These are phyloP conservation scores for Phasianus colchicus DNA, from an alignment of 2,113 vertebrate species.

Conservation along the genomic window DNA sequence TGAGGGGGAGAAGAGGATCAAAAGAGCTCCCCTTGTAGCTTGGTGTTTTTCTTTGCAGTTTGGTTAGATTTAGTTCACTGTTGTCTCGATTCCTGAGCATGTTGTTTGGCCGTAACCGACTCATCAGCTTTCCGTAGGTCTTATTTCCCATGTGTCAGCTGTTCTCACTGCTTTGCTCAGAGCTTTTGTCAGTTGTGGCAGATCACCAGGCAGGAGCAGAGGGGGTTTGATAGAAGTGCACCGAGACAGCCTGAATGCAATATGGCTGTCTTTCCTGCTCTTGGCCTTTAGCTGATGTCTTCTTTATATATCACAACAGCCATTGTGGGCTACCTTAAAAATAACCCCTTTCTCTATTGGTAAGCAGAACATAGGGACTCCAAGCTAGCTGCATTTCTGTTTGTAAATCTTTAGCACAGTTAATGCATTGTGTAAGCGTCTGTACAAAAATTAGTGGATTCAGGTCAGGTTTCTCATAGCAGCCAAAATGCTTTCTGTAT, in stretches of 20 bases:
- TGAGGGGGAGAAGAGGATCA: rapidly evolving
- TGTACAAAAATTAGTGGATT: not conserved
- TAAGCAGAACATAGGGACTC: not conserved
- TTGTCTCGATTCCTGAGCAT: rapidly evolving
- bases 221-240: rapidly evolving
- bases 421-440: not conserved
- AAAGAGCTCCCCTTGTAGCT: too few relatives aligned
- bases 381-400: not conserved
- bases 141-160: rapidly evolving
- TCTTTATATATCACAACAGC: not conserved
- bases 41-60: rapidly evolving
- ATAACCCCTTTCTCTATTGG: not conserved
- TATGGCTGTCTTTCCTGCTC: not conserved
- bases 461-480: not conserved
- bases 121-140: not conserved
- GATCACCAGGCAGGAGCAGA: not conserved
- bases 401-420: not conserved
- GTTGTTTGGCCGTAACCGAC: not conserved
- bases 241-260: too few relatives aligned
- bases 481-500: rapidly evolving
- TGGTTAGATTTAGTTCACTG: not conserved
- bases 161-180: not conserved
- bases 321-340: not conserved
- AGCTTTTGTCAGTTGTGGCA: rapidly evolving
- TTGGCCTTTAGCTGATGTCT: rapidly evolving